Percentiles rank a stretch among this genome's conserved stretches.
phyloP scores from a whole-genome alignment of 2,113 vertebrate species.

The Xenus cinereus region DNA sequence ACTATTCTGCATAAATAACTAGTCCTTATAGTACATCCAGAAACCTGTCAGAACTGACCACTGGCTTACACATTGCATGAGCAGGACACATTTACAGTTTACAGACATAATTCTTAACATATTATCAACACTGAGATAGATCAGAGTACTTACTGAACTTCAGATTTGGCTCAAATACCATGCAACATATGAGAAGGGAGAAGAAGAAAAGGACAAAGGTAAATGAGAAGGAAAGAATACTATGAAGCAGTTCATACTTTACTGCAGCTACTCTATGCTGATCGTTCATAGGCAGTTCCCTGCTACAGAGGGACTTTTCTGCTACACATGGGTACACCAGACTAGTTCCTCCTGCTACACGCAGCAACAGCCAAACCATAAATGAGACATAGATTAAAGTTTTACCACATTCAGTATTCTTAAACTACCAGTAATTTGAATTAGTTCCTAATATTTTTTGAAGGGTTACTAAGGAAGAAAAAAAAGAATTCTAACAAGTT shows the following conservation, averaged over 20 bases:
- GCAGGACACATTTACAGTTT: not conserved
- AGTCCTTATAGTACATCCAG: not conserved
- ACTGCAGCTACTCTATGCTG: not conserved
- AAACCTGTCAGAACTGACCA: not conserved
- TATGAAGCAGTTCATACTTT: not conserved
- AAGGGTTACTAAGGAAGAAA: not conserved
- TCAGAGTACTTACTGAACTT: not conserved
- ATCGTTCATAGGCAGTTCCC: not conserved
- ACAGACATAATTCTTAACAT: not conserved
- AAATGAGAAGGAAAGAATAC: not conserved
- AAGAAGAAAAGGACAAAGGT: not conserved
- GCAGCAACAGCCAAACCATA: not conserved
- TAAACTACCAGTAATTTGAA: not conserved
- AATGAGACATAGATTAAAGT: not conserved
- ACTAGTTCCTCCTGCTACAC: not conserved
- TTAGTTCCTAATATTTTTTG: not conserved
- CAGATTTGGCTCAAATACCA: not conserved
- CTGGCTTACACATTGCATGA: not conserved
- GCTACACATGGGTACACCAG: not conserved
- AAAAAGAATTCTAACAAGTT: not conserved
- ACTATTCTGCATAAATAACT: not conserved
- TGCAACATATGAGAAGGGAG: not conserved
- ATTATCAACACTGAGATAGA: not conserved
- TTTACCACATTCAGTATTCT: not conserved
- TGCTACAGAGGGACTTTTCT: not conserved